phyloP scores from a whole-genome alignment of 2,113 vertebrate genomes.

The Bufo bufo region DNA sequence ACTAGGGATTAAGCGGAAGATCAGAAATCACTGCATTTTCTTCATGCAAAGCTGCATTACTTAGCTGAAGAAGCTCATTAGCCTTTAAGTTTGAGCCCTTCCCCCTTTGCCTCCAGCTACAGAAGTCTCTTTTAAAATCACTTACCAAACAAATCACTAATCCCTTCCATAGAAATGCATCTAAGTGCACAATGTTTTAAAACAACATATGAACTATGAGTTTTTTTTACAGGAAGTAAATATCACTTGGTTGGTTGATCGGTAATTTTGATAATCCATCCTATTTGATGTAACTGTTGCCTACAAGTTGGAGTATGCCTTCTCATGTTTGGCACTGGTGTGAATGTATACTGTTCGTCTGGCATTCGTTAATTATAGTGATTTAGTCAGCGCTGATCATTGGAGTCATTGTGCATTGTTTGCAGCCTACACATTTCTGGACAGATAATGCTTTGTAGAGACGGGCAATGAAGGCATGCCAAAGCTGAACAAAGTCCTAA shows the following conservation, averaged over 20 bases:
- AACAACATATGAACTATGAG: constrained; percentile 16
- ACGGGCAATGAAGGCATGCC: constrained; percentile 55
- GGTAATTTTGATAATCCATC: not conserved
- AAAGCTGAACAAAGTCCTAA: constrained; percentile 67
- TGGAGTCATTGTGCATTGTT: constrained; percentile 54
- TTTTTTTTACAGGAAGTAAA: not conserved
- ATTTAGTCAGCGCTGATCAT: constrained; percentile 10
- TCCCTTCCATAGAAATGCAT: constrained; percentile 7
- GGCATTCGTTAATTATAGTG: not conserved
- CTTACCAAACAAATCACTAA: constrained; percentile 29
- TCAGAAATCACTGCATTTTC: constrained; percentile 10
- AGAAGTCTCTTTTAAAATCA: constrained; percentile 16
- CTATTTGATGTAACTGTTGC: not conserved
- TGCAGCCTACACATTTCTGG: constrained; percentile 63
- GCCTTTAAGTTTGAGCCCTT: not conserved
- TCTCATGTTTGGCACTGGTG: not conserved
- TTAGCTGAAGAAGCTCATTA: constrained; percentile 24
- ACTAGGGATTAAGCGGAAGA: constrained; percentile 31
- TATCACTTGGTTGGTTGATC: not conserved
- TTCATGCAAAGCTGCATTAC: constrained; percentile 26
- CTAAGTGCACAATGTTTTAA: not conserved
- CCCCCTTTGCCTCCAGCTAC: too few species aligned
- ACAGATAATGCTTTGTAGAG: constrained; percentile 61
- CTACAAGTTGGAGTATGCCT: not conserved
- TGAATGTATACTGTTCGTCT: constrained; percentile 6